A percentile compares a stretch with the other conserved stretches of the same genome.
These are phyloP conservation scores for Phyllotreta striolata DNA, from an alignment of 2,888 invertebrate species.

Conservation along the genomic window DNA sequence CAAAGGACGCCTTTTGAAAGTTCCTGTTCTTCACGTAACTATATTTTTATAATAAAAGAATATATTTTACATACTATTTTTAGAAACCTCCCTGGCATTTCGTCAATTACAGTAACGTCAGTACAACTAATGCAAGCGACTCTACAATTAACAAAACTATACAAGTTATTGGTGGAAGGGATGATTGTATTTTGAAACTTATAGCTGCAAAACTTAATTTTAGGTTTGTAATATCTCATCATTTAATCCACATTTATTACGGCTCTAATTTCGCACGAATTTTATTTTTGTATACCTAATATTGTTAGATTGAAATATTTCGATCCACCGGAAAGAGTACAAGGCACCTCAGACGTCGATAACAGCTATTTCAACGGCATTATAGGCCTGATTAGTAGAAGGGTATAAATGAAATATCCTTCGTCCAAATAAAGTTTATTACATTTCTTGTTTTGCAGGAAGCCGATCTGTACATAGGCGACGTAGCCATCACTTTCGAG, in stretches of 20 bases:
- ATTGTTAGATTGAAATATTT: constrained; percentile 70
- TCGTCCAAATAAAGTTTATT: background rate
- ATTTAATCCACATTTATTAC: background rate
- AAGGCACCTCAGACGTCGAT: constrained; percentile 70
- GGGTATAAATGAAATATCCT: constrained; percentile 62
- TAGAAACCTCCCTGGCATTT: constrained; percentile 80
- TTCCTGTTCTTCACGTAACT: constrained; percentile 78
- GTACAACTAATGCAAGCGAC: constrained; percentile 30
- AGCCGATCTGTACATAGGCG: constrained; percentile 78
- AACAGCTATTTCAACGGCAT: constrained; percentile 77
- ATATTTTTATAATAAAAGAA: constrained; percentile 2
- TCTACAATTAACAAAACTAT: constrained; percentile 47
- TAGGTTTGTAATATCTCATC: constrained; percentile 59
- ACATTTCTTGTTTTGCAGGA: constrained; percentile 59
- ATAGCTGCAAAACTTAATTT: constrained; percentile 75
- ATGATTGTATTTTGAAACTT: constrained; percentile 72
- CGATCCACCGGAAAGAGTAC: constrained; percentile 77
- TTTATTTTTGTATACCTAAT: constrained; percentile 1
- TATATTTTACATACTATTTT: constrained; percentile 11
- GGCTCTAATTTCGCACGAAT: background rate
- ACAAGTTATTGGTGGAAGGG: constrained; percentile 74
- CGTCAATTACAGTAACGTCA: constrained; percentile 69
- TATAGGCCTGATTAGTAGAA: constrained; percentile 73
- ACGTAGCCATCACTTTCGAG: constrained; percentile 78
- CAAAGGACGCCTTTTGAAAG: constrained; percentile 68